Evolutionary conservation across 2,113 vertebrate species (phyloP).

Genomic region (Misgurnus anguillicaudatus): DNA sequence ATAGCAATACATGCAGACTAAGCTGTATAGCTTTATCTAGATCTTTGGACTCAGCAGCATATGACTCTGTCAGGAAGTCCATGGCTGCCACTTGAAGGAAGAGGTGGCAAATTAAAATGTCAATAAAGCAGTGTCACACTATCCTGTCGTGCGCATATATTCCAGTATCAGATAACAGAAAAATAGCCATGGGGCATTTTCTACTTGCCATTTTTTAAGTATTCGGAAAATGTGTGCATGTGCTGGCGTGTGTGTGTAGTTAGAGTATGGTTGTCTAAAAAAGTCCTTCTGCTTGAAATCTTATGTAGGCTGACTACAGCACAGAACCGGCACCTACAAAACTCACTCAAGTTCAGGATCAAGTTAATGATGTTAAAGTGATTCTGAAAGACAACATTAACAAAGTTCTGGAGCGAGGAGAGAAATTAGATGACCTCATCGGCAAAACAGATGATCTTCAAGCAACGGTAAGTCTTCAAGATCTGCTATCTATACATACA

Average conservation of each 20-base stretch:
- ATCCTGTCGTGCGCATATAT: too few relatives aligned
- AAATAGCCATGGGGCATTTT: too few relatives aligned
- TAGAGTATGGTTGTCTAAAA: background rate
- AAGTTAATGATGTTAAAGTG: constrained; percentile 82
- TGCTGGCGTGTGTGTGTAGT: too few relatives aligned
- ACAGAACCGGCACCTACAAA: constrained; percentile 59
- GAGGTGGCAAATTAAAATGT: constrained; percentile 24
- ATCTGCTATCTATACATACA: background rate
- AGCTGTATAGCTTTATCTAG: background rate
- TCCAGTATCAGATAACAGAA: too few relatives aligned
- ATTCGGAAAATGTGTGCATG: too few relatives aligned
- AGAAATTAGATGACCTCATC: constrained; percentile 73
- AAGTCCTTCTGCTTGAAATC: background rate
- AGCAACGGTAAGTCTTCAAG: constrained; percentile 72
- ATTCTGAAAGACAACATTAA: constrained; percentile 82
- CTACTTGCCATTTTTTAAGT: too few relatives aligned
- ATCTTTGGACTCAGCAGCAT: constrained; percentile 29
- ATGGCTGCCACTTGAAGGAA: constrained; percentile 16
- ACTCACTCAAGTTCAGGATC: constrained; percentile 71
- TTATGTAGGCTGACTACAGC: constrained; percentile 63
- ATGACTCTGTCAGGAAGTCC: constrained; percentile 40
- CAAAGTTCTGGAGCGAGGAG: constrained; percentile 80
- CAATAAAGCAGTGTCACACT: constrained; percentile 31
- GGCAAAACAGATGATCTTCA: constrained; percentile 74
- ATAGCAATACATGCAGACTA: too few relatives aligned